A percentile compares a stretch with the other conserved stretches of the same genome.
phyloP scores from a whole-genome alignment of 2,797 vertebrate species.

The Pangasius krempfi region DNA sequence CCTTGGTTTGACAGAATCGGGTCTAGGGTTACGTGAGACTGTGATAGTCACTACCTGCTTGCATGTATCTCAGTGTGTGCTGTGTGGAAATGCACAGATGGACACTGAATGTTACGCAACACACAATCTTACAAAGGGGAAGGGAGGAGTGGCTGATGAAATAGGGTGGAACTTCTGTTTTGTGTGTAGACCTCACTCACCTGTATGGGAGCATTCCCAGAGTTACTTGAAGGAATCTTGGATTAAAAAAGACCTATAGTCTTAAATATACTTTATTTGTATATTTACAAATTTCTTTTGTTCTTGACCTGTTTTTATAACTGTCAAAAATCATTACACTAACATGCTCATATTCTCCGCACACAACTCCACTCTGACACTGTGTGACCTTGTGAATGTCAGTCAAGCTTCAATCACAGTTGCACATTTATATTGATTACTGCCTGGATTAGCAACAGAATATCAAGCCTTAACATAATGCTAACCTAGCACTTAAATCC shows the following conservation, averaged over 20 bases:
- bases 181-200: background rate
- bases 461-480: conserved; percentile 15
- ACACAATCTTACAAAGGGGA: background rate
- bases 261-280: background rate
- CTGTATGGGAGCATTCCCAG: background rate
- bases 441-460: conserved; percentile 13
- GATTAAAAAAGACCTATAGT: background rate
- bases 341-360: background rate
- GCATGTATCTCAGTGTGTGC: conserved; percentile 23
- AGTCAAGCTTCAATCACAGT: background rate
- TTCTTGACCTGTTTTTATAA: background rate
- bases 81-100: conserved; percentile 36
- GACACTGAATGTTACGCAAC: conserved; percentile 37
- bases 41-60: conserved; percentile 15
- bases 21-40: conserved; percentile 15
- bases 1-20: background rate
- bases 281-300: no score
- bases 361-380: background rate
- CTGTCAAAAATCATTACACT: no score
- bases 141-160: conserved; percentile 7
- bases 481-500: background rate
- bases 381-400: background rate
- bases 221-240: background rate
- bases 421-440: background rate
- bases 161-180: background rate